phyloP scores from a whole-genome alignment of 2,113 vertebrate species.

The Corythoichthys intestinalis region DNA sequence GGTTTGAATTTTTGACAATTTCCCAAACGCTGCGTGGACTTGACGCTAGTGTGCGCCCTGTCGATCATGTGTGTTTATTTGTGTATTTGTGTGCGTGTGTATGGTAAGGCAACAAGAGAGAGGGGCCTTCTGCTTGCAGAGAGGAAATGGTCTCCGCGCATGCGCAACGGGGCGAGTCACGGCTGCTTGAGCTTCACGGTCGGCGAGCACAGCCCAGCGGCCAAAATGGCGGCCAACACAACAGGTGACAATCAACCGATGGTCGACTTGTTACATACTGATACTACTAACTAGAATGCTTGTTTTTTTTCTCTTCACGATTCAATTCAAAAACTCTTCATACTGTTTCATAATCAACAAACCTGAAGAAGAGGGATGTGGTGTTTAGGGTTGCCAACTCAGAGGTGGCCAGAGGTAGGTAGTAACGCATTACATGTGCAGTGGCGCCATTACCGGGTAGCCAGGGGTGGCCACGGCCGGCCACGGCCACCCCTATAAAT shows the following conservation, averaged over 20 bases:
- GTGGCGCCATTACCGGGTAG: no score
- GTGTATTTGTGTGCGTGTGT: slow-evolving; percentile 14
- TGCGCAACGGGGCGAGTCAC: slow-evolving; percentile 37
- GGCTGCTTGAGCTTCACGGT: slow-evolving; percentile 9
- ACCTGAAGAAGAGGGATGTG: no score
- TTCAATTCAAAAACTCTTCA: no score
- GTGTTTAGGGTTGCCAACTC: no score
- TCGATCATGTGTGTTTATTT: background rate
- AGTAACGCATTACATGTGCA: no score
- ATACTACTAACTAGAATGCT: no score
- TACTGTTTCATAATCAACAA: no score
- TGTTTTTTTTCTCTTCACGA: background rate
- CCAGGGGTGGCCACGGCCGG: no score
- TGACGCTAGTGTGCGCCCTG: slow-evolving; percentile 16
- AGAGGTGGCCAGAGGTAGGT: no score
- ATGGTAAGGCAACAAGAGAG: slow-evolving; percentile 4
- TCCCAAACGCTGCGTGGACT: slow-evolving; percentile 49
- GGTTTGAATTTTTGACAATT: slow-evolving; percentile 28
- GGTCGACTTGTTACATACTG: slow-evolving; percentile 44
- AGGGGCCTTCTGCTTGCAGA: slow-evolving; percentile 56
- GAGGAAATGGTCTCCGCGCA: slow-evolving; percentile 74
- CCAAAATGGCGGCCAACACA: slow-evolving; percentile 58
- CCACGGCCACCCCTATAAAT: no score
- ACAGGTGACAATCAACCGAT: slow-evolving; percentile 37
- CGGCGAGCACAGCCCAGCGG: slow-evolving; percentile 60